Base-by-base conservation (phyloP, 2,113 vertebrate species). In the Ptyas mucosa region DNA sequence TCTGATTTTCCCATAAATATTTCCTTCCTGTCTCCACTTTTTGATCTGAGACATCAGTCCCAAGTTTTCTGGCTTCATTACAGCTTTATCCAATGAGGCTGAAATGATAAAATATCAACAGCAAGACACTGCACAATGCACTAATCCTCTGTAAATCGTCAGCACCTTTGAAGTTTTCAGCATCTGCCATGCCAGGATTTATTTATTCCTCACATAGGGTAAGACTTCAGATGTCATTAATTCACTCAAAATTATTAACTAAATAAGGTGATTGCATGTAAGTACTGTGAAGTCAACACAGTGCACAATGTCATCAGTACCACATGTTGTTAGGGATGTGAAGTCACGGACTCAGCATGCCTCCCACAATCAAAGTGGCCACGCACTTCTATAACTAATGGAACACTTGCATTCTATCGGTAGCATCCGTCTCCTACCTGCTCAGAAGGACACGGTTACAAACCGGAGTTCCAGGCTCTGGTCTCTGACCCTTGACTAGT, bases 231-330 rank as follows among this genome's bases (percentile, higher is more conserved):
- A 24, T 93, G 86, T 52, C 90, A 93, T 93, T 93, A 94, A 94
- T 52, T 54, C 88, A 92, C 55, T n/a, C n/a, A 49, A 87, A 95
- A 94, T 94, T 91, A 94, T 92, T 94, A 96, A 92, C 93, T 94
- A 94, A 75, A 93, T 53, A 92, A 23, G 2, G 10, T 92, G 43
- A 95, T 88, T 92, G 90, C 64, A 75, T 23, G 14, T 90, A 94
- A 94, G 58, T 88, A 92, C 9, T 21, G n/a, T 34, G 81, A 95
- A 95, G 81, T 94, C 64, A 91, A 93, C 95, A 87, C 52, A 87
- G 64, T 91, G 6, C 15, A 86, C 69, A 24, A 3, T 88, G 61
- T 94, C 91, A 93, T 94, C 86, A 94, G 43, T 58, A 15, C 21
- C 15, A 92, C 93, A 14, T 87, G 85, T 89, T 95, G 92, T 26